phyloP scores from a whole-genome alignment of 2,888 invertebrate genomes.

The Rhopalosiphum nymphaeae region DNA sequence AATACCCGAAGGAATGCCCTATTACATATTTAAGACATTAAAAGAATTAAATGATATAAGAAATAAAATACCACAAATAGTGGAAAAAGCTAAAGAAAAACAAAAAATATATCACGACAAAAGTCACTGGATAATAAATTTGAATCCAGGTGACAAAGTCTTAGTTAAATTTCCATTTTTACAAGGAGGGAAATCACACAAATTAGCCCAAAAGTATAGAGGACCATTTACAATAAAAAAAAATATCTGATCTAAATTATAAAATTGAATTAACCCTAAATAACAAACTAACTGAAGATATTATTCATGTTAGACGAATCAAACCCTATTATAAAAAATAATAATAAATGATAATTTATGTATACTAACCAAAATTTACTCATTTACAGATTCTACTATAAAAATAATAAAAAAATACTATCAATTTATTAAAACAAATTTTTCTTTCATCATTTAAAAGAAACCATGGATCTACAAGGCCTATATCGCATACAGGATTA shows the following conservation, averaged over 20 bases:
- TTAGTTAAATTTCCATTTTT: neutral
- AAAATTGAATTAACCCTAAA: slow-evolving; percentile 8
- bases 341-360: too few species aligned
- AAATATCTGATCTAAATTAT: neutral
- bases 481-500: too few species aligned
- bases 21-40: too few species aligned
- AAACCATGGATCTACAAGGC: too few species aligned
- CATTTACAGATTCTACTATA: too few species aligned
- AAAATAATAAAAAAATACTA: too few species aligned
- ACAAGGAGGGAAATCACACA: neutral
- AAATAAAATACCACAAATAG: too few species aligned
- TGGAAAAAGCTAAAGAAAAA: too few species aligned
- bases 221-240: neutral
- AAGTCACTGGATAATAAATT: neutral
- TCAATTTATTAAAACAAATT: too few species aligned
- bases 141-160: neutral
- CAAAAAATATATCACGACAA: slow-evolving; percentile 13
- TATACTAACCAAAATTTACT: too few species aligned
- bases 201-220: slow-evolving; percentile 9
- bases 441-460: too few species aligned
- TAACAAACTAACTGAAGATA: neutral
- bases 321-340: neutral
- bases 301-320: neutral
- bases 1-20: neutral
- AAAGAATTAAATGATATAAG: too few species aligned